These are phyloP conservation scores for Eupristina koningsbergeri DNA, from an alignment of 1,140 invertebrate genomes.

Conservation along the genomic window DNA sequence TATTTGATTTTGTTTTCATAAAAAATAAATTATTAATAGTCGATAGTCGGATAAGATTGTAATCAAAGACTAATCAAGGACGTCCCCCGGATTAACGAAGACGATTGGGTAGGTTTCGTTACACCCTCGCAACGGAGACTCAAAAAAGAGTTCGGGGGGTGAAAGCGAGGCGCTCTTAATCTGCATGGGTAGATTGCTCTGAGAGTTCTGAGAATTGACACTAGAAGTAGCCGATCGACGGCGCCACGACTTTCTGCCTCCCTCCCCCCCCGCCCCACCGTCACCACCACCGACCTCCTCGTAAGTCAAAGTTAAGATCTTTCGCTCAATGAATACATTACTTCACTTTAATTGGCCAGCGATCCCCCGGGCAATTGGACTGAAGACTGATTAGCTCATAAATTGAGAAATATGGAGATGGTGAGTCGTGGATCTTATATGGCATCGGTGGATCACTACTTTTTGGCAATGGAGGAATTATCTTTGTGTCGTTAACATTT, in stretches of 20 bases:
- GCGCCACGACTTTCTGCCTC: neutral
- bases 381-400: constrained; percentile 6
- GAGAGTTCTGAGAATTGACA: constrained; percentile 71
- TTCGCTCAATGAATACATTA: constrained; percentile 68
- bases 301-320: neutral
- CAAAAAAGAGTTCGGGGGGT: neutral
- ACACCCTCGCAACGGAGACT: too few relatives aligned
- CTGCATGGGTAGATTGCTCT: constrained; percentile 70
- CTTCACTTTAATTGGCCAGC: constrained; percentile 62
- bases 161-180: constrained; percentile 56
- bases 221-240: neutral
- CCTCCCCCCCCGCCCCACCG: neutral
- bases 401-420: constrained; percentile 22
- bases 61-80: too few relatives aligned
- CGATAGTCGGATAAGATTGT: too few relatives aligned
- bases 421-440: neutral
- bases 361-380: constrained; percentile 36
- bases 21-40: too few relatives aligned
- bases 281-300: too few relatives aligned
- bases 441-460: neutral
- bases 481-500: neutral
- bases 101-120: too few relatives aligned
- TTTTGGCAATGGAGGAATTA: neutral
- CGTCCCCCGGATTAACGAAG: too few relatives aligned
- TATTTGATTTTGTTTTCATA: too few relatives aligned